A percentile compares a stretch with the other conserved stretches of the same genome.
phyloP scores from a whole-genome alignment of 2,888 invertebrate genomes.

The Tromatobia lineatoria region DNA sequence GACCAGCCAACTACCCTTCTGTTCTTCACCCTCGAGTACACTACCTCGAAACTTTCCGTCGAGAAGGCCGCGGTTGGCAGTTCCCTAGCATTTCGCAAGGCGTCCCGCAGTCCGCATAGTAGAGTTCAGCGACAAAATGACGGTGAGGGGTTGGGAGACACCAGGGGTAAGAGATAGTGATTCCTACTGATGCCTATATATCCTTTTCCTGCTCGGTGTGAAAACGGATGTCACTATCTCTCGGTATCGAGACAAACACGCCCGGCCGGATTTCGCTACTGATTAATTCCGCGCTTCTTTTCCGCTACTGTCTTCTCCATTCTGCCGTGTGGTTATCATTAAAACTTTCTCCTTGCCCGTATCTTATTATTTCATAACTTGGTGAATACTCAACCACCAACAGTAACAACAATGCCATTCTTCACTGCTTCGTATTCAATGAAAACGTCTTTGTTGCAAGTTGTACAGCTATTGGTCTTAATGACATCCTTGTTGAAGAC shows the following conservation, averaged over 20 bases:
- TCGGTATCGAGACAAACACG: slow-evolving; percentile 55
- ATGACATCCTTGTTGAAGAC: not conserved
- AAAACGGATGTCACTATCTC: slow-evolving; percentile 62
- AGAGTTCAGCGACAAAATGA: slow-evolving; percentile 43
- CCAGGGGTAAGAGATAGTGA: slow-evolving; percentile 28
- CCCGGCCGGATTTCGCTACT: slow-evolving; percentile 57
- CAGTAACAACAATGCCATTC: not conserved
- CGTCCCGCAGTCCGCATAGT: slow-evolving; percentile 32
- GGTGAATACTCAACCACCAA: slow-evolving; percentile 20
- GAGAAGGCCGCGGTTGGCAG: slow-evolving; percentile 62
- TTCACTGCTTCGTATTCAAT: not conserved
- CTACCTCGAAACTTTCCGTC: slow-evolving; percentile 73
- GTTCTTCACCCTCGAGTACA: slow-evolving; percentile 73
- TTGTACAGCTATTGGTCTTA: not conserved
- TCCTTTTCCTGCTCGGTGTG: slow-evolving; percentile 35
- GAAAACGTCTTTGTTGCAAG: not conserved
- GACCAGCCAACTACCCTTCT: slow-evolving; percentile 76
- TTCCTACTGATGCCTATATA: slow-evolving; percentile 11
- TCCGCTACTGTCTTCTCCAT: not conserved
- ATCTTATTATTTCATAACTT: slow-evolving; percentile 42
- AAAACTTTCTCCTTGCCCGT: slow-evolving; percentile 48
- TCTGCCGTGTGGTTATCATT: slow-evolving; percentile 34
- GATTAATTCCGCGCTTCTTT: slow-evolving; percentile 54
- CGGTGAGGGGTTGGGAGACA: slow-evolving; percentile 18
- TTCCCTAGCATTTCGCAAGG: slow-evolving; percentile 29